Conservation (phyloP, 2,113 vertebrate species). For the Scalopus aquaticus region DNA sequence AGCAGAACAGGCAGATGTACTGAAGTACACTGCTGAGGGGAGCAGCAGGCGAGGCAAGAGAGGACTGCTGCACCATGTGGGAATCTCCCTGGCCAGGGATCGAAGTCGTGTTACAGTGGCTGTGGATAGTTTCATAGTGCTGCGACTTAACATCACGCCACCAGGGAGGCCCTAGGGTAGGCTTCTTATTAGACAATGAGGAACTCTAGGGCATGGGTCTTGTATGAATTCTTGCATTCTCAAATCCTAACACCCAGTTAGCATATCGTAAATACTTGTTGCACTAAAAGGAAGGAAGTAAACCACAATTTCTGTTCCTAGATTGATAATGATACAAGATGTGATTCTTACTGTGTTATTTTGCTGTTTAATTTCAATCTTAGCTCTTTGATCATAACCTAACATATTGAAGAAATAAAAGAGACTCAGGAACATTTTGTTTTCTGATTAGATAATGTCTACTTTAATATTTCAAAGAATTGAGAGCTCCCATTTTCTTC, state of each 20-base stretch:
- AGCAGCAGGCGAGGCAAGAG: too few species aligned
- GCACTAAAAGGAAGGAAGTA: neutral
- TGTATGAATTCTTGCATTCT: neutral
- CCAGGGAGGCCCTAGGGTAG: too few species aligned
- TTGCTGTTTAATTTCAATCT: neutral
- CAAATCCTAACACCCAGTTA: neutral
- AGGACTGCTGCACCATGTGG: too few species aligned
- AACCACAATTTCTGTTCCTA: neutral
- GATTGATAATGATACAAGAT: neutral
- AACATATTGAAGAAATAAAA: neutral
- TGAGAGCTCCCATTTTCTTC: neutral
- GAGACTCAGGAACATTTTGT: neutral
- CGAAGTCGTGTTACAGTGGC: too few species aligned
- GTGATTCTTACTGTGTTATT: neutral
- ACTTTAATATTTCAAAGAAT: conserved; percentile 35
- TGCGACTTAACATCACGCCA: too few species aligned
- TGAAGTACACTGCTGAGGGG: too few species aligned
- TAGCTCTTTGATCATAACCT: neutral
- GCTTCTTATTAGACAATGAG: neutral
- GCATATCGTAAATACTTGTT: neutral
- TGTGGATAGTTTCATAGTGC: too few species aligned
- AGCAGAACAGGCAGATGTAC: too few species aligned
- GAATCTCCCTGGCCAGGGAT: too few species aligned
- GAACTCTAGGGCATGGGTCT: neutral
- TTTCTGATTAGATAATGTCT: conserved; percentile 35